These are phyloP conservation scores for Gonioctena quinquepunctata DNA, from an alignment of 1,140 invertebrate genomes.

Conservation along the genomic window DNA sequence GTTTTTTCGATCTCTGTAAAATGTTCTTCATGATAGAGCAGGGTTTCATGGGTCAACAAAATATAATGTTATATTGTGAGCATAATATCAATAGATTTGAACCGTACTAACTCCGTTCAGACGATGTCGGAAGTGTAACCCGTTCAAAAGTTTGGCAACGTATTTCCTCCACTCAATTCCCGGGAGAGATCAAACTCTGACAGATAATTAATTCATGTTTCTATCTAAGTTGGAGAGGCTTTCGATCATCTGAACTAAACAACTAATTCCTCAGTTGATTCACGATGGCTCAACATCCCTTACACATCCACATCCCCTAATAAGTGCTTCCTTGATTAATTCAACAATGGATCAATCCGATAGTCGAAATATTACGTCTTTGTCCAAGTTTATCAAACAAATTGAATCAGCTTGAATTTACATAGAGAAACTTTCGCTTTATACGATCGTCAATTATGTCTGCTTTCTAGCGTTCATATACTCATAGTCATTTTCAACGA, in stretches of 20 bases:
- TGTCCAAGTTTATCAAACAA: too few relatives aligned
- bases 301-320: slow-evolving; percentile 3
- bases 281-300: slow-evolving; percentile 3
- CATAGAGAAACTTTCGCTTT: too few relatives aligned
- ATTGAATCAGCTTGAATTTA: too few relatives aligned
- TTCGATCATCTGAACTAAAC: slow-evolving; percentile 42
- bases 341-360: background rate
- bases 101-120: too few relatives aligned
- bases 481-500: too few relatives aligned
- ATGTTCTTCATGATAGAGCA: too few relatives aligned
- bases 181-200: slow-evolving; percentile 40
- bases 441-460: too few relatives aligned
- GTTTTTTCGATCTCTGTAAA: too few relatives aligned
- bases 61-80: too few relatives aligned
- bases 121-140: background rate
- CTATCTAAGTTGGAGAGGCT: slow-evolving; percentile 33
- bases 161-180: slow-evolving; percentile 13
- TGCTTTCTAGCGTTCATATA: too few relatives aligned
- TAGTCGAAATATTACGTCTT: background rate
- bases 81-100: too few relatives aligned
- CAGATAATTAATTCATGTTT: slow-evolving; percentile 46
- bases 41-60: too few relatives aligned
- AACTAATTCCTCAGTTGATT: slow-evolving; percentile 28
- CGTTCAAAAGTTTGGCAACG: background rate
- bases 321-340: slow-evolving; percentile 6